Base-by-base conservation (phyloP, 2,888 invertebrate genomes). In the Ophraella communa region DNA sequence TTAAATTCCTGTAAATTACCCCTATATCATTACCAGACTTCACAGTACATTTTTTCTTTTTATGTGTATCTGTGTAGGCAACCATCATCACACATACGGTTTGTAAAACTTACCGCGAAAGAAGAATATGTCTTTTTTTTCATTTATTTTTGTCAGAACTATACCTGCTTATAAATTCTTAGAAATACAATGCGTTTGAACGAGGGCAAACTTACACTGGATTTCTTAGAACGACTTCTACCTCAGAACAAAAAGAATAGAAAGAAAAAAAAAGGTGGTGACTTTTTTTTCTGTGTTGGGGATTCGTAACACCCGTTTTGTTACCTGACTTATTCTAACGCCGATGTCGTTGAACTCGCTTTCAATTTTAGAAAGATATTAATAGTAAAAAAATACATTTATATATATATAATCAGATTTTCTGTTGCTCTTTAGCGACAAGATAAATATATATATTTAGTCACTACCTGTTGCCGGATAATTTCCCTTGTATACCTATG, bases 261-360 rank as follows among this genome's bases (percentile, higher is more conserved):
- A 24, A 24, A 23, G 11, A 23, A 27, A n/a, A 2, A 10, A 21
- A 24, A 24, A 47, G 47, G 20, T 14, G 23, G 24, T n/a, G 30
- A 57, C 11, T 11, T 57, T 57, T 42, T 47, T 27, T 39, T 45
- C n/a, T n/a, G n/a, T n/a, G n/a, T n/a, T n/a, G n/a, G 55, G 27
- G 56, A 3, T 27, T 27, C n/a, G 27, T 24, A 27, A 44, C 27
- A 39, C 14, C n/a, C 18, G 47, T 42, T 52, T 60, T 52, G 52
- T 60, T 60, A 52, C 52, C 59, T 52, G 52, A 27, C 49, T 49
- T 18, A 52, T 42, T 30, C 27, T 52, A 52, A 39, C 54, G 33
- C 49, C 35, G 51, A 24, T 39, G 59, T 60, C 59, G 52, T 52
- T 60, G 59, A 60, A 60, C 59, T 52, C 27, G 52, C 39, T 52